Evolutionary conservation across 2,113 vertebrate genomes (phyloP), one percentile per base, ranked within the genome.

Genomic region (Cryptomyrus ogoouensis): DNA sequence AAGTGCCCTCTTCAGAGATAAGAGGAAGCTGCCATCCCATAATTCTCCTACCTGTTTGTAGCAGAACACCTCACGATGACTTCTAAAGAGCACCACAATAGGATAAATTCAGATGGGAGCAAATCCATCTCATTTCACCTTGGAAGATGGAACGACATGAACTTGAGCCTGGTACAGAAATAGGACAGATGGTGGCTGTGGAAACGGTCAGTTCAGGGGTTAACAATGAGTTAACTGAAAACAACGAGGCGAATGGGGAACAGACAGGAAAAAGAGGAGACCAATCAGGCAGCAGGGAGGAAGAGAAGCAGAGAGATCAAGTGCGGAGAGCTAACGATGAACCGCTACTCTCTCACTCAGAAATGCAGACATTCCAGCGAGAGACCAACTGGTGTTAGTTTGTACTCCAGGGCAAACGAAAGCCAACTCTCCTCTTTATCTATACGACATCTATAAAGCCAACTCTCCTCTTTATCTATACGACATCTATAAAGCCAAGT

Each of bases 401-500:
- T 42, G 21, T 87, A 31, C 85, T 87, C 85, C 27, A 31, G 47
- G 31, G 85, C 50, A 35, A 53, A 86, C 8, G 83, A 42, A 47
- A 87, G 17, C 15, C 35, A 15, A 56, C 13, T 87, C 50, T 56
- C 17, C 12, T 27, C 85, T 87, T 87, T 50, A 87, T 52, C 85
- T 53, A 39, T 87, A 87, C 21, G 1, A 19, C 17, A 87, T 52
- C 50, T 21, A 56, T 35, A 87, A 39, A 53, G 27, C 27, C 2
- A 31, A 87, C n/a, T n/a, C 50, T 56, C 17, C 12, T 27, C 85
- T 87, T 87, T 50, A 87, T 52, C 85, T 53, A 39, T 87, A 87
- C 21, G 1, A 19, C 17, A 87, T 52, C 50, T 21, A 56, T 35
- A 87, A 39, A 53, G 27, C 27, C 2, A 31, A 87, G 50, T 53